phyloP scores from a whole-genome alignment of 2,797 vertebrate species.

The Jordanella pulchra region DNA sequence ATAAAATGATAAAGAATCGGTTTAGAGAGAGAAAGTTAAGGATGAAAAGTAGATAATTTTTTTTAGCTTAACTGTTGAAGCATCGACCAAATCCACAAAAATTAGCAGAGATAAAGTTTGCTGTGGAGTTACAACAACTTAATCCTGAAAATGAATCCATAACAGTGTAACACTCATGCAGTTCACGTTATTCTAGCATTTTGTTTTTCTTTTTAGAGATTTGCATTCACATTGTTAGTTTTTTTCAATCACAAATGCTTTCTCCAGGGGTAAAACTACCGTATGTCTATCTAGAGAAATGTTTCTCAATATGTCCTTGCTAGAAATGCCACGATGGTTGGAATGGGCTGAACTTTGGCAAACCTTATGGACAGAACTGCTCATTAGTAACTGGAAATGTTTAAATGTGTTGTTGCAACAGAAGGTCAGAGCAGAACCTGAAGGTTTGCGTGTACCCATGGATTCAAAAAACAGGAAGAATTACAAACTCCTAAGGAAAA shows the following conservation, averaged over 20 bases:
- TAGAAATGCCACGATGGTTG: background rate
- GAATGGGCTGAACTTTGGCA: background rate
- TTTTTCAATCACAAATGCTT: too few relatives aligned
- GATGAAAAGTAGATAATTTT: too few relatives aligned
- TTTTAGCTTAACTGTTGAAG: background rate
- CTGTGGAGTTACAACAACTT: background rate
- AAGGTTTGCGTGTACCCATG: background rate
- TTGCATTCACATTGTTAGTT: background rate
- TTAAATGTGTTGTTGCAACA: background rate
- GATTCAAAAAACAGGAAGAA: background rate
- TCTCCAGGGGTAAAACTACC: too few relatives aligned
- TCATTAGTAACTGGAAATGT: constrained; percentile 6
- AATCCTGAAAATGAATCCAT: background rate
- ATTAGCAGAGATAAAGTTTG: background rate
- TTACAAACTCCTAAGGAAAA: too few relatives aligned
- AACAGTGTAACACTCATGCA: background rate
- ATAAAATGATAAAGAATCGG: background rate
- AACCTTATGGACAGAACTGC: constrained; percentile 2
- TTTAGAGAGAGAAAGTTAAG: background rate
- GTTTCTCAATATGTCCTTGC: background rate
- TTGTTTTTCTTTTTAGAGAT: background rate
- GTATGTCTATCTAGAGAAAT: too few relatives aligned
- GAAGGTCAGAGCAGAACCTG: background rate
- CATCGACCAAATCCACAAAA: background rate
- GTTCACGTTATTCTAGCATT: background rate